Evolutionary conservation across 1,140 invertebrate genomes (phyloP).

Genomic region (Brachionus rotundiformis): DNA sequence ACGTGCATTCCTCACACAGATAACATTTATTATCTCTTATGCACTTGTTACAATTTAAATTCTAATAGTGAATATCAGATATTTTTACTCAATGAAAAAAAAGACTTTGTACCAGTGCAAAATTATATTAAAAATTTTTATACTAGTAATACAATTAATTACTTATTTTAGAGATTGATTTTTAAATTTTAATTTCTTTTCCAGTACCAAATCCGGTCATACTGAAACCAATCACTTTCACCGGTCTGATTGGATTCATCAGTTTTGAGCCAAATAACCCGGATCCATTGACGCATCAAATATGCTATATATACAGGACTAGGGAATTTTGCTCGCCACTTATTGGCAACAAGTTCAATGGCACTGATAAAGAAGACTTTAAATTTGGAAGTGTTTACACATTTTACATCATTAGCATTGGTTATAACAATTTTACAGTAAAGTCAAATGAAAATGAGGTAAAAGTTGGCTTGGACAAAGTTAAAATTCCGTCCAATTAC

Average conservation of each 20-base stretch:
- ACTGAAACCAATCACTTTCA: not conserved
- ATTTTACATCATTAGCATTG: not conserved
- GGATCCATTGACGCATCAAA: not conserved
- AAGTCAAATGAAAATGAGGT: not conserved
- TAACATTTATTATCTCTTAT: not conserved
- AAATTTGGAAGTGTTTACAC: not conserved
- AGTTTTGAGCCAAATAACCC: not conserved
- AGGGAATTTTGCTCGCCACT: not conserved
- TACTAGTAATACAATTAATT: not conserved
- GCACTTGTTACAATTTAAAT: not conserved
- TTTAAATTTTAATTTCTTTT: not conserved
- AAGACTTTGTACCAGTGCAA: not conserved
- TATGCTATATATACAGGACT: not conserved
- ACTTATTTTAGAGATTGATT: not conserved
- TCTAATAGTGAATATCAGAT: not conserved
- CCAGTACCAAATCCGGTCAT: constrained; percentile 1
- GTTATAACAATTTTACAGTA: not conserved
- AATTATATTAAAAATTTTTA: not conserved
- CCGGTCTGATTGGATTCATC: not conserved
- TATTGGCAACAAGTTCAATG: not conserved
- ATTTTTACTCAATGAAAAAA: not conserved
- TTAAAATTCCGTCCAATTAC: not conserved
- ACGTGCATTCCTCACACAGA: no score
- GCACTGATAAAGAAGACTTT: not conserved
- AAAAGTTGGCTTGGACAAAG: not conserved